Percentiles rank a stretch among this genome's conserved stretches.
Evolutionary conservation across 53 echinoderm and acorn worm species (phyloP).

Genomic region (Holothuria leucospilota): DNA sequence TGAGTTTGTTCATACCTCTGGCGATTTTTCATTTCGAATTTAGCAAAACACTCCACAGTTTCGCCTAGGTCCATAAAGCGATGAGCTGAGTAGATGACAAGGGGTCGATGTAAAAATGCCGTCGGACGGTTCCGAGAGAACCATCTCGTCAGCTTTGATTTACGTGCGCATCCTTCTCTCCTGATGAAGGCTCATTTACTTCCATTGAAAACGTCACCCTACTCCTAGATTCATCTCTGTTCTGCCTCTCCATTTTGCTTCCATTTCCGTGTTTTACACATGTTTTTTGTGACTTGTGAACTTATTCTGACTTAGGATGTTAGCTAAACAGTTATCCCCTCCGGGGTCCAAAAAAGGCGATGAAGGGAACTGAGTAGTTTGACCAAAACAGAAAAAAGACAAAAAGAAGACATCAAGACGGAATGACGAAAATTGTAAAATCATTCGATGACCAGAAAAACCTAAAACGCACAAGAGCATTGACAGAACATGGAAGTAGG

Average conservation of each 20-base stretch:
- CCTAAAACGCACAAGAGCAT: slow-evolving; percentile 5
- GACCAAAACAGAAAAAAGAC: not conserved
- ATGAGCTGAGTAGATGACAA: slow-evolving; percentile 4
- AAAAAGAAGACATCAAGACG: not conserved
- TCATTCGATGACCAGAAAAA: slow-evolving; percentile 83
- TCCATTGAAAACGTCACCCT: not conserved
- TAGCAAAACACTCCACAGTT: slow-evolving; percentile 23
- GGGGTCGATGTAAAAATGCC: slow-evolving; percentile 5
- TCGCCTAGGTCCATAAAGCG: not conserved
- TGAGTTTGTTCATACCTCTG: slow-evolving; percentile 30
- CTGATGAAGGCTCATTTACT: not conserved
- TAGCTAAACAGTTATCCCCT: slow-evolving; percentile 32
- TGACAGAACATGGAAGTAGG: slow-evolving; percentile 12
- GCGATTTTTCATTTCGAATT: slow-evolving; percentile 30
- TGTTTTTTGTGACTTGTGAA: slow-evolving; percentile 29
- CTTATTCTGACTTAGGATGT: slow-evolving; percentile 25
- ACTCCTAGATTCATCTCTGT: not conserved
- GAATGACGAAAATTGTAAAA: slow-evolving; percentile 61
- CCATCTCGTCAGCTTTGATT: no score
- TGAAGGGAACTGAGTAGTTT: not conserved
- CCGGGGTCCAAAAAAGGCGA: slow-evolving; percentile 18
- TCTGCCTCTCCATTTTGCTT: not conserved
- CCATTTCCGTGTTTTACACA: slow-evolving; percentile 26
- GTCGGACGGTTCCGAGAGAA: no score
- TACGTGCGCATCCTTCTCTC: not conserved